Percentiles rank a stretch among this genome's conserved stretches.
Conservation (phyloP, 2,797 vertebrate species). For the Coregonus suidteri region DNA sequence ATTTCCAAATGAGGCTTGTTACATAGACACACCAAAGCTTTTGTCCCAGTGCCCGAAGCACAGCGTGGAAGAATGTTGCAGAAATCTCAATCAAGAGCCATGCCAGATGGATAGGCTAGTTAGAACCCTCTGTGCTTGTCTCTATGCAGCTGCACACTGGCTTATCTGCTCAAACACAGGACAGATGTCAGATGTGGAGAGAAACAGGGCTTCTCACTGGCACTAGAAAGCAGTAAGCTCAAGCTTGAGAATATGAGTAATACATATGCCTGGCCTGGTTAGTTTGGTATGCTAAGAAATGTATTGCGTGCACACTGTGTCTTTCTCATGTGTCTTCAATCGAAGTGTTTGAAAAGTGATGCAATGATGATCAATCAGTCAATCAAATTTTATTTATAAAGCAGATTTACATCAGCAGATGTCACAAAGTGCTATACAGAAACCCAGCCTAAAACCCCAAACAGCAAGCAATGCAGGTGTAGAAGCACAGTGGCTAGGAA, state of each 20-base stretch:
- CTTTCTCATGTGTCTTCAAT: not conserved
- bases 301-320: not conserved
- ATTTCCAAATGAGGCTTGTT: constrained; percentile 22
- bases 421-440: too few species aligned
- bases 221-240: not conserved
- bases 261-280: not conserved
- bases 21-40: constrained; percentile 8
- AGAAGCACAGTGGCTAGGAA: too few species aligned
- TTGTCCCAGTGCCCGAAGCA: not conserved
- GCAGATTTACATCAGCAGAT: too few species aligned
- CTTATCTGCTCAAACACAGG: not conserved
- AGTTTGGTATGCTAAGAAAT: not conserved
- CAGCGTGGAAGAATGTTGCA: not conserved
- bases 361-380: not conserved
- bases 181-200: not conserved
- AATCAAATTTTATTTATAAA: too few species aligned
- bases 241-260: not conserved
- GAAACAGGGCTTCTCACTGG: not conserved
- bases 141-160: not conserved
- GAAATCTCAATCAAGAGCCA: not conserved
- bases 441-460: too few species aligned
- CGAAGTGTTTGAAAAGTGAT: not conserved
- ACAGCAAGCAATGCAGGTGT: too few species aligned
- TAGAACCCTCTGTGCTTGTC: not conserved
- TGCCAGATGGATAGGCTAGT: not conserved